Evolutionary conservation across 2,113 vertebrate species (phyloP), one percentile per base, ranked within the genome.

Genomic region (Falcunculus frontatus): DNA sequence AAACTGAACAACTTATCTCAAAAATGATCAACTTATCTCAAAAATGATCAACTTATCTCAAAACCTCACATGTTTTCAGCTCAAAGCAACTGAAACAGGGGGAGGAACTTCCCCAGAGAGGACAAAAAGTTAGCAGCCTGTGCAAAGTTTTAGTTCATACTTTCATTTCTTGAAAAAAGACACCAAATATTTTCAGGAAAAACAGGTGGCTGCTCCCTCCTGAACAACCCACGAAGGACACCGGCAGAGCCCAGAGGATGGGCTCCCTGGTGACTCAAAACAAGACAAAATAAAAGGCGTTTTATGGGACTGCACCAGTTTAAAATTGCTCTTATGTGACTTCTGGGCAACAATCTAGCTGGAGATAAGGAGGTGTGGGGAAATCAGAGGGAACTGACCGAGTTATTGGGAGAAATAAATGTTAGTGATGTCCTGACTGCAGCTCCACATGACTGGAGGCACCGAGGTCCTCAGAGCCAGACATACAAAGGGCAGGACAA

Each of bases 241-340:
- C 0, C 0, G 1, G 72, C 47, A 29, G 4, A 22, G 26, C 25
- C 79, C 2, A 0, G 44, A 52, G 69, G 50, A 46, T 17, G 62
- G 16, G 35, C 27, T 59, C 52, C 4, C 0, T 14, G 6, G 2
- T 29, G 44, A 15, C 35, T 2, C 59, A 7, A 3, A 30, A 13
- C 3, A 19, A 56, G 16, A 35, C 55, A 50, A 67, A 37, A 15
- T 10, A 20, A 55, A 76, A 53, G 4, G 4, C 8, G 16, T 20
- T 83, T 79, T 59, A 23, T 25, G 37, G 32, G 29, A 8, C 6
- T 16, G 22, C 19, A 35, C 13, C 19, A 30, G 44, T 50, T 72
- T 55, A 13, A 76, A 83, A 85, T 30, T 4, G 1, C 8, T 72
- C 4, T 67, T 25, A 3, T 8, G 33, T 4, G 47, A 52, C 33